Evolutionary conservation across 2,797 vertebrate species (phyloP).

Genomic region (Eulemur coronatus): DNA sequence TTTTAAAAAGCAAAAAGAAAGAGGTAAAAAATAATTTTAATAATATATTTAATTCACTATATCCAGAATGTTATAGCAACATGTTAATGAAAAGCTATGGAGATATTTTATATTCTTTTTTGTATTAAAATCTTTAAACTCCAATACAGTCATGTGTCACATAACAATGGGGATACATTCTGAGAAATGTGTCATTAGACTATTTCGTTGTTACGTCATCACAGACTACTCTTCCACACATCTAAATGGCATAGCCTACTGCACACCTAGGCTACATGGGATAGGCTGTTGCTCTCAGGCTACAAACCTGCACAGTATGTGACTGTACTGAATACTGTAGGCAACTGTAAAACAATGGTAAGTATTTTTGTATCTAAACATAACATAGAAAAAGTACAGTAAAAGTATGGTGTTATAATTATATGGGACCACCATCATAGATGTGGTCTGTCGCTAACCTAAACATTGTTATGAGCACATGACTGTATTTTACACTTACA

Average conservation of each 20-base stretch:
- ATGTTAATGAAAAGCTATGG: background rate
- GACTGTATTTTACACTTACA: background rate
- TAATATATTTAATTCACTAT: background rate
- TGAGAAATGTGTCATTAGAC: background rate
- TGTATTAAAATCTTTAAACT: background rate
- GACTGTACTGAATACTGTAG: background rate
- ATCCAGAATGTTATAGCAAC: background rate
- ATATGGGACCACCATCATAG: background rate
- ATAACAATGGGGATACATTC: background rate
- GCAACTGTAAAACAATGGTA: background rate
- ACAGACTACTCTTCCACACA: background rate
- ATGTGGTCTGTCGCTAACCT: background rate
- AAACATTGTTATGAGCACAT: fast-evolving
- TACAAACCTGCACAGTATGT: background rate
- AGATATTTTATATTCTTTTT: background rate
- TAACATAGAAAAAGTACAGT: background rate
- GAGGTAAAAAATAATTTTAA: background rate
- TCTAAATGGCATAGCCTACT: background rate
- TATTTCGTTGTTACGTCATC: background rate
- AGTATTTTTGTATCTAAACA: background rate
- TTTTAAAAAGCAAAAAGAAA: background rate
- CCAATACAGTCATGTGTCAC: background rate
- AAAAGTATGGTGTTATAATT: background rate
- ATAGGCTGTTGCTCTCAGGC: background rate
- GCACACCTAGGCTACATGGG: background rate